Percentiles rank a stretch among this genome's conserved stretches.
Evolutionary conservation across 2,113 vertebrate genomes (phyloP).

Genomic region (Phainopepla nitens): DNA sequence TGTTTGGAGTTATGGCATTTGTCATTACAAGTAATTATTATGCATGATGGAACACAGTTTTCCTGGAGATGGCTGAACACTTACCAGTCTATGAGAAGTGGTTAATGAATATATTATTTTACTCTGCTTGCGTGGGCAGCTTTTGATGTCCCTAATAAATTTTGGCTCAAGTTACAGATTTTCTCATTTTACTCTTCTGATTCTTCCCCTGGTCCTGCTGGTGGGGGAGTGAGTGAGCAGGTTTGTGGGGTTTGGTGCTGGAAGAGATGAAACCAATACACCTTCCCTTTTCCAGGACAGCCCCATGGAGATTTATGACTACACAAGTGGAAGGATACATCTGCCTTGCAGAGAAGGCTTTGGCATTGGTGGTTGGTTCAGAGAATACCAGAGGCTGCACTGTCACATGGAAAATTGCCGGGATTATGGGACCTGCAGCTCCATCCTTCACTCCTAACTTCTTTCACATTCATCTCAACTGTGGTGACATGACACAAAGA

Average conservation of each 20-base stretch:
- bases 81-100: not conserved
- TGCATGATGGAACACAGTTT: not conserved
- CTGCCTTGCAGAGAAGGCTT: not conserved
- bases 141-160: not conserved
- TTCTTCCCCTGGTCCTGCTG: not conserved
- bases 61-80: not conserved
- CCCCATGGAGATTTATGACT: not conserved
- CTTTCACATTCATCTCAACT: not conserved
- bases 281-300: not conserved
- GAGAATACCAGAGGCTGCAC: not conserved
- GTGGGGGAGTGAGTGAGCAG: fast-evolving
- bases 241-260: not conserved
- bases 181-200: fast-evolving
- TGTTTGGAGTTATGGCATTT: not conserved
- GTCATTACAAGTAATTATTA: not conserved
- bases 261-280: fast-evolving
- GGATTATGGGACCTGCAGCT: not conserved
- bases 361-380: fast-evolving
- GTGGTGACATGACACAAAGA: fast-evolving
- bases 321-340: not conserved
- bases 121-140: not conserved
- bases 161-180: not conserved
- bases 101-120: not conserved
- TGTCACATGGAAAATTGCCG: not conserved
- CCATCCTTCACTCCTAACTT: not conserved